Percentiles rank a stretch among this genome's conserved stretches.
Evolutionary conservation across 2,113 vertebrate species (phyloP).

Genomic region (Pogona vitticeps): DNA sequence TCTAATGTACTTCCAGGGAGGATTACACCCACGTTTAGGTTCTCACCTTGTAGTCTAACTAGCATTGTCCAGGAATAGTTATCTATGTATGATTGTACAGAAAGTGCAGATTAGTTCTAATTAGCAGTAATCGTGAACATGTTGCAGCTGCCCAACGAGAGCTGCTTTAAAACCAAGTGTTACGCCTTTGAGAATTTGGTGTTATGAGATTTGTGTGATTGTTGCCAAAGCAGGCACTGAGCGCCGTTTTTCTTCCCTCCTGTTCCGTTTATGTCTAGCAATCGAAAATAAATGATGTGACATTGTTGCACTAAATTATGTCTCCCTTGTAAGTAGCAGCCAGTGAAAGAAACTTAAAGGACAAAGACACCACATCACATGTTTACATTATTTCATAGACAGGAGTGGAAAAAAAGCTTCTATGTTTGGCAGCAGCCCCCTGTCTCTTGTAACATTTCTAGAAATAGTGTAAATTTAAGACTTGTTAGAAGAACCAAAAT

Average conservation of each 20-base stretch:
- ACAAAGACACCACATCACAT: neutral
- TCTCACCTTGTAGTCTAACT: neutral
- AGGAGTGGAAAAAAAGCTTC: neutral
- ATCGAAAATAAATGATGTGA: neutral
- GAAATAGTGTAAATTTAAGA: neutral
- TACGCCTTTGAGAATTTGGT: neutral
- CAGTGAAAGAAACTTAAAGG: neutral
- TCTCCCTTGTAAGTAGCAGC: neutral
- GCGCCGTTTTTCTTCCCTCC: too few species aligned
- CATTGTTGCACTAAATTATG: neutral
- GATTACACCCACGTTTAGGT: neutral
- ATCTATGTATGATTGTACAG: neutral
- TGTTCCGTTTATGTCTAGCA: neutral
- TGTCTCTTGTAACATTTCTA: neutral
- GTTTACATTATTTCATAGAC: neutral
- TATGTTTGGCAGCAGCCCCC: neutral
- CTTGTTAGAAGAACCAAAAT: neutral
- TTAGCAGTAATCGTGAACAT: neutral
- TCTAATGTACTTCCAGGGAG: neutral
- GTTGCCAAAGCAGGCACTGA: neutral
- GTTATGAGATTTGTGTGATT: neutral
- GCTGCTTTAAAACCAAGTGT: neutral
- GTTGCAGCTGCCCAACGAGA: neutral
- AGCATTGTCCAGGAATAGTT: neutral
- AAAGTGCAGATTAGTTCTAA: neutral